A percentile compares a stretch with the other conserved stretches of the same genome.
Conservation (phyloP, 2,888 invertebrate species). For the Neocrepidodera transversa region DNA sequence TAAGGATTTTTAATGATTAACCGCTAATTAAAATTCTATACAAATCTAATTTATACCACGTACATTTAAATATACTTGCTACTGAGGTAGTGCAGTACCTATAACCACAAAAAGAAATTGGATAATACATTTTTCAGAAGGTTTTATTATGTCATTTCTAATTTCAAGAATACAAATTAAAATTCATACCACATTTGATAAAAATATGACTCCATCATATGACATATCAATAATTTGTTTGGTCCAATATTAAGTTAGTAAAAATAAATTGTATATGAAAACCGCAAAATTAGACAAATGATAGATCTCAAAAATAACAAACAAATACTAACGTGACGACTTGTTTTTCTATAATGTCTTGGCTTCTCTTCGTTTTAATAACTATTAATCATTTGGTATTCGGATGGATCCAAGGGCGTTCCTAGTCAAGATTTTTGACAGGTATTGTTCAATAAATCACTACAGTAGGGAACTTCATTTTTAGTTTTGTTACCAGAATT, state of each 20-base stretch:
- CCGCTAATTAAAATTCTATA: too few relatives aligned
- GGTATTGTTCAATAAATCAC: conserved; percentile 30
- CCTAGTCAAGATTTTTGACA: conserved; percentile 28
- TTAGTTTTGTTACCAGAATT: conserved; percentile 29
- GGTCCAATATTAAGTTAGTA: too few relatives aligned
- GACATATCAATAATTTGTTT: too few relatives aligned
- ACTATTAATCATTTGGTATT: conserved; percentile 27
- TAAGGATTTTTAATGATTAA: too few relatives aligned
- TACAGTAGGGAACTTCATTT: conserved; percentile 24
- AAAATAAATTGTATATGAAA: too few relatives aligned
- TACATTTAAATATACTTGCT: too few relatives aligned
- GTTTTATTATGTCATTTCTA: background rate
- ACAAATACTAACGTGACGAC: conserved; percentile 23
- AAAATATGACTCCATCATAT: background rate
- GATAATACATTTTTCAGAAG: too few relatives aligned
- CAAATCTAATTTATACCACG: too few relatives aligned
- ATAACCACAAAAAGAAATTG: too few relatives aligned
- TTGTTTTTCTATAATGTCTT: conserved; percentile 24
- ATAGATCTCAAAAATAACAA: conserved; percentile 12
- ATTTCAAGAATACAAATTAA: background rate
- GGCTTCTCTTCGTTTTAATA: conserved; percentile 25
- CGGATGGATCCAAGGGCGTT: conserved; percentile 30
- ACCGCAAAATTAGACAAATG: conserved; percentile 22
- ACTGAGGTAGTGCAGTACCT: too few relatives aligned
- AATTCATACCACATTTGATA: background rate